These are phyloP conservation scores for Arion vulgaris DNA, from an alignment of 1,140 invertebrate species.

Conservation along the genomic window DNA sequence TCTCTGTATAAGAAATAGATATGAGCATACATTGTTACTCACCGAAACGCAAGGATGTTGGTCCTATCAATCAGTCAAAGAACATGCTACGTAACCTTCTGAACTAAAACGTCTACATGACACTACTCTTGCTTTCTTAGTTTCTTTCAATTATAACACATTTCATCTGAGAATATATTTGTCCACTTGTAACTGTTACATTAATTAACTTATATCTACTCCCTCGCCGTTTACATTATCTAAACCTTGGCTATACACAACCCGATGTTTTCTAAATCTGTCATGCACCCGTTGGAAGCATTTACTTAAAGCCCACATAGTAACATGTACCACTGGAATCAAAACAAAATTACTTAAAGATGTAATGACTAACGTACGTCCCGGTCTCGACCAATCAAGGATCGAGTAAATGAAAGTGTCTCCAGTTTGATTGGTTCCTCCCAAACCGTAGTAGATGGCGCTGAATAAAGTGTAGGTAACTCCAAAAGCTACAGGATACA, in stretches of 20 bases:
- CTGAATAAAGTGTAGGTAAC: conserved; percentile 80
- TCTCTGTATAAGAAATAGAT: too few species aligned
- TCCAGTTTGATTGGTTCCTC: conserved; percentile 73
- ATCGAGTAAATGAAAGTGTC: conserved; percentile 21
- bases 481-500: conserved; percentile 79
- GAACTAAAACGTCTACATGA: too few species aligned
- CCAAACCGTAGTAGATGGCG: conserved; percentile 80
- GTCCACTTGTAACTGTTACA: too few species aligned
- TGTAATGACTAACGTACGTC: conserved; percentile 13
- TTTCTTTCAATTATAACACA: too few species aligned
- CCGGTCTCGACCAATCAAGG: conserved; percentile 27
- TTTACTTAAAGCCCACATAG: not conserved
- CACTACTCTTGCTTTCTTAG: too few species aligned
- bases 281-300: not conserved
- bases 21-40: too few species aligned
- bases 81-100: too few species aligned
- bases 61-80: too few species aligned
- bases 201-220: not conserved
- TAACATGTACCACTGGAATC: conserved; percentile 26
- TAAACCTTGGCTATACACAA: not conserved
- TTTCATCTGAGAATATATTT: too few species aligned
- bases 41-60: too few species aligned
- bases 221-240: not conserved
- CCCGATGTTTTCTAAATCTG: not conserved
- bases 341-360: conserved; percentile 38